Percentiles rank a stretch among this genome's conserved stretches.
phyloP scores from a whole-genome alignment of 2,113 vertebrate genomes.

The Osmerus eperlanus region DNA sequence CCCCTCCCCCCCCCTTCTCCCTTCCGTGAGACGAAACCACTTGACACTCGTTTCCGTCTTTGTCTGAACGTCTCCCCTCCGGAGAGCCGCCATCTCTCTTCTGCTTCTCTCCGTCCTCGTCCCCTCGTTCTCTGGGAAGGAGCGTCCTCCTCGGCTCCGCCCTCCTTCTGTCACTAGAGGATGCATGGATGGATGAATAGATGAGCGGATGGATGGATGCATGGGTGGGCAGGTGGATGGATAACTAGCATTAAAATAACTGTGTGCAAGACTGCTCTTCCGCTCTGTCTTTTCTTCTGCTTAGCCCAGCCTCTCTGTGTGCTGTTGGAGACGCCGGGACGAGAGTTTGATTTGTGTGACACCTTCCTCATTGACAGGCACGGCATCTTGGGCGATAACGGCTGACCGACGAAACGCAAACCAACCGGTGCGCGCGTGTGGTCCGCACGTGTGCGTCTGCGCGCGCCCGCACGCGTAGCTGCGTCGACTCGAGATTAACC shows the following conservation, averaged over 20 bases:
- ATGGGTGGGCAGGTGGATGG: too few species aligned
- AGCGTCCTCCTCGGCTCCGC: neutral
- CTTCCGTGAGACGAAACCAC: slow-evolving; percentile 34
- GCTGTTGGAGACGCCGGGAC: neutral
- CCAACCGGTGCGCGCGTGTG: too few species aligned
- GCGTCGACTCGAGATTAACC: neutral
- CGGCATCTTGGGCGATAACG: neutral
- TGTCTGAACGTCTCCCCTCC: neutral
- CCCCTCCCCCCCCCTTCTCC: slow-evolving; percentile 18
- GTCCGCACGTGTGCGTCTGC: too few species aligned
- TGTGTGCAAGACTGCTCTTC: neutral
- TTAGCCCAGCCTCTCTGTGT: slow-evolving; percentile 39
- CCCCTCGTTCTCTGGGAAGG: neutral
- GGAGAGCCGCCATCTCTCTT: slow-evolving; percentile 15
- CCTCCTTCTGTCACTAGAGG: slow-evolving; percentile 8
- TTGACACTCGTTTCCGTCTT: neutral
- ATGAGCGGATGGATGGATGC: neutral
- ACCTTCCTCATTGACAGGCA: neutral
- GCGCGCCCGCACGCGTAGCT: neutral
- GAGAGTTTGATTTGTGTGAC: neutral
- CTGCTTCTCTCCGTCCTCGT: slow-evolving; percentile 32
- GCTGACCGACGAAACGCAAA: neutral
- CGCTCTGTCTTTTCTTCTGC: neutral
- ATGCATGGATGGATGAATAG: neutral
- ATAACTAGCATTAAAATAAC: neutral